These are phyloP conservation scores for Potamilus streckersoni DNA, from an alignment of 1,140 invertebrate genomes.

Conservation along the genomic window DNA sequence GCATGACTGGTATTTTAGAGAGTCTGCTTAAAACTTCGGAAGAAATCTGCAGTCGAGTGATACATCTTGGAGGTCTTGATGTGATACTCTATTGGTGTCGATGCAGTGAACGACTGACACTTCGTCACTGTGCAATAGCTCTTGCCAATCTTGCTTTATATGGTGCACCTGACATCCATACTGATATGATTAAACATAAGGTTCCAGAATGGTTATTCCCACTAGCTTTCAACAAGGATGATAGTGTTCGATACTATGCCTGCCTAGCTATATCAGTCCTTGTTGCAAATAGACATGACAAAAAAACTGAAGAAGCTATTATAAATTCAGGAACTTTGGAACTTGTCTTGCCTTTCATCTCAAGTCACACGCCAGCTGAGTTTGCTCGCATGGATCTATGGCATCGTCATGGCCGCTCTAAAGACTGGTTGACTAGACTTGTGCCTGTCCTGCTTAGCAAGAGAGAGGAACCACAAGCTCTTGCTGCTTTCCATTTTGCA, in stretches of 20 bases:
- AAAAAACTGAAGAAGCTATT: conserved; percentile 95
- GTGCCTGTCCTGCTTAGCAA: conserved; percentile 96
- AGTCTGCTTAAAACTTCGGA: conserved; percentile 97
- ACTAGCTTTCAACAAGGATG: conserved; percentile 95
- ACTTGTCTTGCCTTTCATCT: conserved; percentile 96
- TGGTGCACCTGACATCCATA: conserved; percentile 96
- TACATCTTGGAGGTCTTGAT: conserved; percentile 71
- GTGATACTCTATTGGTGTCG: conserved; percentile 95
- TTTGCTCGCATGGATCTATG: conserved; percentile 90
- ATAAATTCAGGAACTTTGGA: conserved; percentile 93
- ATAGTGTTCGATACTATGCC: conserved; percentile 94
- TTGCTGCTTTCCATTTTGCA: conserved; percentile 99
- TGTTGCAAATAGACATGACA: conserved; percentile 86
- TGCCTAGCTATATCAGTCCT: conserved; percentile 97
- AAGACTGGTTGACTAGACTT: conserved; percentile 93
- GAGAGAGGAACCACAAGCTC: conserved; percentile 93
- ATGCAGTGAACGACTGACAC: conserved; percentile 84
- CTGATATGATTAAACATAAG: conserved; percentile 93
- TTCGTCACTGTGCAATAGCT: conserved; percentile 95
- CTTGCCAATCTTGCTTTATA: conserved; percentile 96
- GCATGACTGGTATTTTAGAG: conserved; percentile 95
- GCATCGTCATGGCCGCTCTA: conserved; percentile 95
- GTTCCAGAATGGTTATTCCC: conserved; percentile 98
- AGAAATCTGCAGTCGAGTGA: conserved; percentile 81
- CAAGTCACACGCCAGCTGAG: conserved; percentile 91